Evolutionary conservation across 2,113 vertebrate species (phyloP), one percentile per base, ranked within the genome.

Genomic region (Aramus guarauna): DNA sequence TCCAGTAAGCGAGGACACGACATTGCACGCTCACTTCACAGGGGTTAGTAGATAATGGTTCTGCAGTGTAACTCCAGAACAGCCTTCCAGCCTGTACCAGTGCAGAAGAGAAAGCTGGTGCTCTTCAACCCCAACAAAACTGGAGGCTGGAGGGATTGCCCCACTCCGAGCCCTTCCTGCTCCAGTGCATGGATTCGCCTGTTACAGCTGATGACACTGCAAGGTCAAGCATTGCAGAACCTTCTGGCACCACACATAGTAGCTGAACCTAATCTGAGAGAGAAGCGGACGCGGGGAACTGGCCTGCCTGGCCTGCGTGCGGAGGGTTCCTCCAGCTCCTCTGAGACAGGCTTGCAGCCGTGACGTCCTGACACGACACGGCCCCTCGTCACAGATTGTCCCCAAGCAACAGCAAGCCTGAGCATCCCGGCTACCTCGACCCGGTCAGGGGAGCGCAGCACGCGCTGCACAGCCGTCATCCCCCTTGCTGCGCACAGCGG

Each of bases 391-490:
- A 0, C 53, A 27, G 74, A 16, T 13, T 29, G 8, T 39, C 5
- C 53, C 11, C 58, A 3, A 18, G 62, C 16, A 30, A 5, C 18
- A 11, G 60, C 39, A 12, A 55, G 5, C 45, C 74, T 3, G 13
- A 52, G 50, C 10, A 1, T 21, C 72, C 59, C 52, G 2, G 2
- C 23, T 15, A n/a, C 76, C 39, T 6, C 37, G 15, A 6, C 9
- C 55, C 3, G 2, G 3, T 0, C 17, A 3, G 24, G 45, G 43
- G 21, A 20, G 64, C 19, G 2, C 9, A 36, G 63, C 74, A 2
- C 0, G 12, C 0, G 2, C 72, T 9, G 55, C 68, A 2, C 0
- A 4, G 3, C 41, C 80, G 21, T 29, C 56, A 16, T 32, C 2
- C 18, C 77, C 52, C 58, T 60, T 0, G 19, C 86, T 12, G 15